phyloP scores from a whole-genome alignment of 1,140 invertebrate genomes.

The Solenopsis fugax region DNA sequence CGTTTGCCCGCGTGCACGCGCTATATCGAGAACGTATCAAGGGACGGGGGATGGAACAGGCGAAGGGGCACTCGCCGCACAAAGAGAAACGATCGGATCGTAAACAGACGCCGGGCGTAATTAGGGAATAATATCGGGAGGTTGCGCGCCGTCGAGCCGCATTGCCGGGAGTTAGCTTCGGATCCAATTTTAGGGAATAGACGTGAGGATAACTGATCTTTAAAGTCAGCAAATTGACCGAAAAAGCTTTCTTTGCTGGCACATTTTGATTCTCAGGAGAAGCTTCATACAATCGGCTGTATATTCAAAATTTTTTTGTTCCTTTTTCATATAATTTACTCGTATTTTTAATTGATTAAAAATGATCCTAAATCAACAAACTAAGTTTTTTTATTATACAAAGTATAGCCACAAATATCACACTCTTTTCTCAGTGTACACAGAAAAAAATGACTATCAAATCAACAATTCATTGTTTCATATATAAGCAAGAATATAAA shows the following conservation, averaged over 20 bases:
- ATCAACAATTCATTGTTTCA: too few relatives aligned
- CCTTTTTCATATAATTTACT: neutral
- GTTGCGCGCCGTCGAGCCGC: slow-evolving; percentile 6
- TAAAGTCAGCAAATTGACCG: neutral
- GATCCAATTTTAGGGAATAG: neutral
- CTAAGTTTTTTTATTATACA: too few relatives aligned
- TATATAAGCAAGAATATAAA: too few relatives aligned
- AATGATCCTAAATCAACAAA: neutral
- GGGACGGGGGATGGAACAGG: neutral
- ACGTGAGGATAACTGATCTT: neutral
- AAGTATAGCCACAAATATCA: too few relatives aligned
- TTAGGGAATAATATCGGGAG: slow-evolving; percentile 57
- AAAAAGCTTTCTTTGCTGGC: too few relatives aligned
- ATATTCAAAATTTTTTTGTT: neutral
- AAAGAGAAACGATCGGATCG: slow-evolving; percentile 61
- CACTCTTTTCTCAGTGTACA: too few relatives aligned
- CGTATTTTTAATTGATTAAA: neutral
- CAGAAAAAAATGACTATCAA: too few relatives aligned
- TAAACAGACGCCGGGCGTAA: slow-evolving; percentile 51
- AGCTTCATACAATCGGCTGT: neutral
- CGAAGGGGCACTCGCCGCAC: slow-evolving; percentile 50
- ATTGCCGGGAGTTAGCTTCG: neutral
- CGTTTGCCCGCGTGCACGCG: slow-evolving; percentile 40
- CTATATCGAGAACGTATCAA: slow-evolving; percentile 39
- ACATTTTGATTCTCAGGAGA: neutral